Conservation (phyloP, 92 coral and sea anemone species). For the Anthopleura xanthogrammica region DNA sequence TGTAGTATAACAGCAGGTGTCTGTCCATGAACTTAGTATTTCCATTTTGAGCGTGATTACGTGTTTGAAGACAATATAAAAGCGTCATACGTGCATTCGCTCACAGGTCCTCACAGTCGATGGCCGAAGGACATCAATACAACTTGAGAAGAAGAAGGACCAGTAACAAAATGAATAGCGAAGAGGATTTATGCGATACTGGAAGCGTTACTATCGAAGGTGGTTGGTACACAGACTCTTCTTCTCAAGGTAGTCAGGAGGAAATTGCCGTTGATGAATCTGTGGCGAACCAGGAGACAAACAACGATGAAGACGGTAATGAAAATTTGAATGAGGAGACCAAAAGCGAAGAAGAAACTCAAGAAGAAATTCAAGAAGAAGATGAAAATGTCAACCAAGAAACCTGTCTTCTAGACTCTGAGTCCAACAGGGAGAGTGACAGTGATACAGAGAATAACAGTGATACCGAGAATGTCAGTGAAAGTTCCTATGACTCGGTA, state of each 20-base stretch:
- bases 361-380: slow-evolving; percentile 11
- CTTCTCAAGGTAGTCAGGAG: slow-evolving; percentile 26
- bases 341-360: not conserved
- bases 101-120: slow-evolving; percentile 2
- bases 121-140: slow-evolving; percentile 13
- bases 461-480: slow-evolving; percentile 8
- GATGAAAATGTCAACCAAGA: slow-evolving; percentile 2
- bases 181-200: slow-evolving; percentile 25
- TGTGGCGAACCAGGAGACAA: not conserved
- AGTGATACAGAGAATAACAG: not conserved
- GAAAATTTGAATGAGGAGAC: not conserved
- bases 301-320: too few species aligned
- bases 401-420: slow-evolving; percentile 1
- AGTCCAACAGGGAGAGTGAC: not conserved
- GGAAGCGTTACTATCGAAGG: slow-evolving; percentile 47
- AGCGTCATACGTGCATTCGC: slow-evolving; percentile 18
- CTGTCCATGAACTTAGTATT: not conserved
- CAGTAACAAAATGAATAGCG: slow-evolving; percentile 24
- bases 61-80: slow-evolving; percentile 3
- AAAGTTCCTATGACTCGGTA: slow-evolving; percentile 18
- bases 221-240: slow-evolving; percentile 25
- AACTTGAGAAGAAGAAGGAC: slow-evolving; percentile 27
- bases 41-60: slow-evolving; percentile 11
- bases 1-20: not conserved
- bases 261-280: not conserved